Percentiles rank a stretch among this genome's conserved stretches.
These are phyloP conservation scores for Therioaphis trifolii DNA, from an alignment of 2,888 invertebrate genomes.

Conservation along the genomic window DNA sequence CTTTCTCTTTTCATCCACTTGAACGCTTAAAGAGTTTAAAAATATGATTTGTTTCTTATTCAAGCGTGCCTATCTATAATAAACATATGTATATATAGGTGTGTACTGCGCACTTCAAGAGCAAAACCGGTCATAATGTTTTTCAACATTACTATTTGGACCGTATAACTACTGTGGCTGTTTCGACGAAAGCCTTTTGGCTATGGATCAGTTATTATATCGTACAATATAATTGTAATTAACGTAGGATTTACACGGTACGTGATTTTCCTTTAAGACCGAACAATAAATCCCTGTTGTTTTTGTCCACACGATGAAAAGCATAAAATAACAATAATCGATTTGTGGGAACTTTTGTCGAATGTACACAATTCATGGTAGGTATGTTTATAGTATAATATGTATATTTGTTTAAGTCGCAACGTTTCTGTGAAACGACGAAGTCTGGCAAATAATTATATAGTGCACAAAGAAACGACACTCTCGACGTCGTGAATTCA, in stretches of 20 bases:
- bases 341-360: too few species aligned
- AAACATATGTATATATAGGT: slow-evolving; percentile 3
- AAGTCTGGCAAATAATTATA: too few species aligned
- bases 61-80: neutral
- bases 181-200: slow-evolving; percentile 20
- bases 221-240: slow-evolving; percentile 15
- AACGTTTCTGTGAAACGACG: too few species aligned
- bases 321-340: too few species aligned
- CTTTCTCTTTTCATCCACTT: slow-evolving; percentile 46
- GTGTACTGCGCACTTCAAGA: neutral
- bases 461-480: too few species aligned
- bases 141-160: slow-evolving; percentile 41
- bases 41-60: slow-evolving; percentile 28
- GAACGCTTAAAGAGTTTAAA: slow-evolving; percentile 12
- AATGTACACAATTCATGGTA: too few species aligned
- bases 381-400: too few species aligned
- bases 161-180: slow-evolving; percentile 22
- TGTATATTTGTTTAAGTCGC: too few species aligned
- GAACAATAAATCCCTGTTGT: too few species aligned
- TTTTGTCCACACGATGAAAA: too few species aligned
- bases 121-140: slow-evolving; percentile 39
- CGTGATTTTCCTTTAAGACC: neutral
- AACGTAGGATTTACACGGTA: neutral
- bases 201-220: slow-evolving; percentile 40
- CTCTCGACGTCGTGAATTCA: too few species aligned